These are phyloP conservation scores for Thalassarche chlororhynchos DNA, from an alignment of 2,113 vertebrate genomes.

Conservation along the genomic window DNA sequence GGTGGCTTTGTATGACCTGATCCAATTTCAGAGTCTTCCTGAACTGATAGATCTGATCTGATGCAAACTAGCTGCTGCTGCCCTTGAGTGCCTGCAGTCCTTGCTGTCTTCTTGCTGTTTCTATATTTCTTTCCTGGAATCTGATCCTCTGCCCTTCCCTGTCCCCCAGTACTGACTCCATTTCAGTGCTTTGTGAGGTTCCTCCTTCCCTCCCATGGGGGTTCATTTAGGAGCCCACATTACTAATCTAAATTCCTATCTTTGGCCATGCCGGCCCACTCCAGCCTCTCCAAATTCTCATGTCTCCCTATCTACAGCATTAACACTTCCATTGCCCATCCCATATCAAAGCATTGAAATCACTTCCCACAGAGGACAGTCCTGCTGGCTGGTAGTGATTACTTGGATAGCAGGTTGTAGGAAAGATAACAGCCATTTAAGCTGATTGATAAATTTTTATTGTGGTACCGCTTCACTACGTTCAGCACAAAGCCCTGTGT, in stretches of 20 bases:
- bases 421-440: not conserved
- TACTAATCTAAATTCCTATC: not conserved
- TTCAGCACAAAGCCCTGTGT: not conserved
- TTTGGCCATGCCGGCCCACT: not conserved
- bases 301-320: not conserved
- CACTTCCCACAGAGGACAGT: not conserved
- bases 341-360: not conserved
- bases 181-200: not conserved
- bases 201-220: accelerated
- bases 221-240: not conserved
- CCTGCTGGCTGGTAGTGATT: not conserved
- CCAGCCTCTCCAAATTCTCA: not conserved
- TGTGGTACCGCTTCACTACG: not conserved
- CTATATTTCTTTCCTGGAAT: not conserved
- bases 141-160: not conserved
- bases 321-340: not conserved
- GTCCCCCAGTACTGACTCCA: not conserved
- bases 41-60: not conserved
- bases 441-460: not conserved
- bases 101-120: not conserved
- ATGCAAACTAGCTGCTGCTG: not conserved
- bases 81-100: not conserved
- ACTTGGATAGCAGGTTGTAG: not conserved
- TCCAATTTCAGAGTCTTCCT: slow-evolving; percentile 40
- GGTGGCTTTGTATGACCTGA: not conserved